phyloP scores from a whole-genome alignment of 2,113 vertebrate species.

The Dromiciops gliroides region DNA sequence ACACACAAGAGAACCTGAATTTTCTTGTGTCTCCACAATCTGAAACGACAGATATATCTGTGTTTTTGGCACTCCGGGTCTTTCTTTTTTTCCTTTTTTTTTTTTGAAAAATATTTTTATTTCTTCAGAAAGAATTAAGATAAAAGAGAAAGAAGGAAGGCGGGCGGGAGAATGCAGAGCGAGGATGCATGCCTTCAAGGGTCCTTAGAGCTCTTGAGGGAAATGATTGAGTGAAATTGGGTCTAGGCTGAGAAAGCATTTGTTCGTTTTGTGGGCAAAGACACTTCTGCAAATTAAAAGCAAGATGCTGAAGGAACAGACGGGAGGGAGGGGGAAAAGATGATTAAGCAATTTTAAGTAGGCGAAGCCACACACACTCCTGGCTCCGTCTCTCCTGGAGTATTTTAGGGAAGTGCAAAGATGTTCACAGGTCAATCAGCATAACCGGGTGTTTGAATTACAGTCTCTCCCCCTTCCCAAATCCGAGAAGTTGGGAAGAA shows the following conservation, averaged over 20 bases:
- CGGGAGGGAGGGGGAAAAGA: slow-evolving; percentile 79
- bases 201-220: slow-evolving; percentile 85
- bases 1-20: neutral
- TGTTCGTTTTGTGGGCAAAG: slow-evolving; percentile 79
- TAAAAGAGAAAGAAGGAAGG: slow-evolving; percentile 70
- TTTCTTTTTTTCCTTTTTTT: slow-evolving; percentile 45
- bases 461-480: slow-evolving; percentile 27
- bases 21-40: slow-evolving; percentile 46
- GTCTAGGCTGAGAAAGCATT: slow-evolving; percentile 76
- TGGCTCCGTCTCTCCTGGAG: slow-evolving; percentile 35
- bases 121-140: slow-evolving; percentile 68
- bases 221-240: slow-evolving; percentile 85
- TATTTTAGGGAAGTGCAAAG: neutral
- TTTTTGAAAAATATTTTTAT: slow-evolving; percentile 58
- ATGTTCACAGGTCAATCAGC: neutral
- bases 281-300: slow-evolving; percentile 85
- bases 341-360: slow-evolving; percentile 84
- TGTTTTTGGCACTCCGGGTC: slow-evolving; percentile 70
- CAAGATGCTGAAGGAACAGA: slow-evolving; percentile 81
- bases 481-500: slow-evolving; percentile 47
- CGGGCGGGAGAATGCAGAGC: slow-evolving; percentile 57
- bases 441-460: neutral
- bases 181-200: slow-evolving; percentile 81
- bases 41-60: slow-evolving; percentile 43
- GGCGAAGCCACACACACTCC: slow-evolving; percentile 73